Evolutionary conservation across 2,888 invertebrate genomes (phyloP).

Genomic region (Nomada hirtipes): DNA sequence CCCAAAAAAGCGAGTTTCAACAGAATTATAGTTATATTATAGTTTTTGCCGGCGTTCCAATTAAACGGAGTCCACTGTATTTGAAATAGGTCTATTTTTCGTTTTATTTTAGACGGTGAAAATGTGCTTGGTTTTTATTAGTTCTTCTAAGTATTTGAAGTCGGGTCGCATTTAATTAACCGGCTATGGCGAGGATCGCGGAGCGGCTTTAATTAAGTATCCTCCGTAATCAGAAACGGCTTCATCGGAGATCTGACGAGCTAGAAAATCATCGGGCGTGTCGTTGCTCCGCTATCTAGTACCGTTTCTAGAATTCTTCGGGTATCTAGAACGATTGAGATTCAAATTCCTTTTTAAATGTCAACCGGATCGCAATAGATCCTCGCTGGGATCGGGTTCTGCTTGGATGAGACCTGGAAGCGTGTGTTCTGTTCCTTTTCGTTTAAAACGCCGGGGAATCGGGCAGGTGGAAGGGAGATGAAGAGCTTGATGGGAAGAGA

Average conservation of each 20-base stretch:
- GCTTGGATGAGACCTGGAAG: too few species aligned
- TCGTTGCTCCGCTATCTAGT: conserved; percentile 9
- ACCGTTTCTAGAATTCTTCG: conserved; percentile 22
- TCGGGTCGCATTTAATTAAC: background rate
- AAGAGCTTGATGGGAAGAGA: background rate
- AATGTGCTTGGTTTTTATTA: too few species aligned
- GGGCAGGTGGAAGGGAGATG: too few species aligned
- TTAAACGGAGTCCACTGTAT: too few species aligned
- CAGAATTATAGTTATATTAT: too few species aligned
- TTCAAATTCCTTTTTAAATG: background rate
- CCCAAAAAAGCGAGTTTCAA: too few species aligned
- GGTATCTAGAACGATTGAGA: background rate
- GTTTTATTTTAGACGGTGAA: too few species aligned
- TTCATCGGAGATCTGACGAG: conserved; percentile 14
- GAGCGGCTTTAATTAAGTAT: background rate
- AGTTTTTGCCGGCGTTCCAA: too few species aligned
- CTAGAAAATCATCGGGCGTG: conserved; percentile 36
- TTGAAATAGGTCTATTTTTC: too few species aligned
- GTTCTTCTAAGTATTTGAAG: too few species aligned
- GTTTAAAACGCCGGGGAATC: background rate
- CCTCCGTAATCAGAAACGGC: background rate
- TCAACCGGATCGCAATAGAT: background rate
- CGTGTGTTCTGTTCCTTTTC: background rate
- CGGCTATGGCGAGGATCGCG: background rate
- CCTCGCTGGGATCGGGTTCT: too few species aligned